A percentile compares a stretch with the other conserved stretches of the same genome.
These are phyloP conservation scores for Gobiocypris rarus DNA, from an alignment of 2,113 vertebrate genomes.

Conservation along the genomic window DNA sequence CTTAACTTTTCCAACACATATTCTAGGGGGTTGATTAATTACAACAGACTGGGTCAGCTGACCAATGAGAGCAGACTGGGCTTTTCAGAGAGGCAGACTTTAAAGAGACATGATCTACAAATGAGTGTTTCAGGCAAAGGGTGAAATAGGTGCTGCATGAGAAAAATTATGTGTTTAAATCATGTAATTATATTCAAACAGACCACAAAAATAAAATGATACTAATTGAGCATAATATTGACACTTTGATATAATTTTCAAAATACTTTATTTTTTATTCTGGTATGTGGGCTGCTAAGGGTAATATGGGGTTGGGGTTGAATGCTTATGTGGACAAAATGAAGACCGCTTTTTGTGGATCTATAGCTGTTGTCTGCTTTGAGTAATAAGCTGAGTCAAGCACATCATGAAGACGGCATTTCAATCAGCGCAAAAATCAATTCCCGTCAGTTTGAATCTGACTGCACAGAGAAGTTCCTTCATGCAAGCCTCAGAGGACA, in stretches of 20 bases:
- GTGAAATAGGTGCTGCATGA: too few species aligned
- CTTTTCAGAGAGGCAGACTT: too few species aligned
- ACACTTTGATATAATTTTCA: background rate
- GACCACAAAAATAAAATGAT: background rate
- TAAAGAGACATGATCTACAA: too few species aligned
- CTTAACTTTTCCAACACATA: too few species aligned
- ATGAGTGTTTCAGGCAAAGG: too few species aligned
- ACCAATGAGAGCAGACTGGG: too few species aligned
- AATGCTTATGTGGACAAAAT: background rate
- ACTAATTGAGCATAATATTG: background rate
- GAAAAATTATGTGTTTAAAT: too few species aligned
- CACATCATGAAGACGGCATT: slow-evolving; percentile 41
- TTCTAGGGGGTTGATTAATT: too few species aligned
- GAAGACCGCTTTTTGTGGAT: slow-evolving; percentile 1
- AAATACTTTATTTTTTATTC: background rate
- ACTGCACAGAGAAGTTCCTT: slow-evolving; percentile 20
- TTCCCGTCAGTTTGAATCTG: slow-evolving; percentile 25
- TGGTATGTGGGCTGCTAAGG: background rate
- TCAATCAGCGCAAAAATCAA: slow-evolving; percentile 36
- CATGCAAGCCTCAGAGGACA: background rate
- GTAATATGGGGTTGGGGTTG: background rate
- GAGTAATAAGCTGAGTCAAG: slow-evolving; percentile 44
- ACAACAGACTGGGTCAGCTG: too few species aligned
- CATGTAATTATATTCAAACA: background rate
- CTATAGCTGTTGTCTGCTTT: slow-evolving; percentile 31